Base-by-base conservation (phyloP, 2,113 vertebrate genomes). In the Microtus montanus region DNA sequence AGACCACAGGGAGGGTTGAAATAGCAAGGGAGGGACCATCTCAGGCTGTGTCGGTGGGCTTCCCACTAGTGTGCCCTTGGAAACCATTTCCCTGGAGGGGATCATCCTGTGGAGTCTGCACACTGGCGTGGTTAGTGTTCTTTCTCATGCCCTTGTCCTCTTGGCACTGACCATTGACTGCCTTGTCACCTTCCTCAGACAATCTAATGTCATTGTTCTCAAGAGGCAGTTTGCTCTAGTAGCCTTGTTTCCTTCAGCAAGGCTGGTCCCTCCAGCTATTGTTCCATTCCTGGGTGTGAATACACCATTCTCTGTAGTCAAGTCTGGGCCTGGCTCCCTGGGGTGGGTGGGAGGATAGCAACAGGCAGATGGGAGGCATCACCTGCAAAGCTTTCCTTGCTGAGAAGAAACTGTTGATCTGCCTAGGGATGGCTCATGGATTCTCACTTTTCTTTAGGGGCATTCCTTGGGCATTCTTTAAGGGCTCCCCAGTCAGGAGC, bases 401-500 rank as follows among this genome's bases (percentile, higher is more conserved):
- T 35, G 38, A 47, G 8, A 9, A 15, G 61, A 8, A 6, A 8
- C 0, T 12, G 61, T 0, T 1, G 80, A 17, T 20, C 3, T 1
- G 5, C 22, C 11, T 58, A 2, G 38, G 15, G 0, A 4, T 10
- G 20, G 38, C 35, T 64, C 49, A 26, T 0, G 20, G 26, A 2
- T 35, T 70, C 61, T 8, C 75, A 49, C 54, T 71, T 84, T 82
- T 68, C 35, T 7, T 3, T 44, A 28, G 20, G 28, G 30, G 8
- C 30, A 49, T 7, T 3, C 47, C 30, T 4, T 41, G n/a, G n/a
- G n/a, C n/a, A n/a, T n/a, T n/a, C n/a, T n/a, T n/a, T n/a, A n/a
- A n/a, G n/a, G n/a, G n/a, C n/a, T n/a, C n/a, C 83, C 41, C 10
- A 33, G 17, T 85, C 26, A 44, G 63, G 61, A 66, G 28, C 41